A percentile compares a stretch with the other conserved stretches of the same genome.
Conservation (phyloP, 1,140 invertebrate genomes). For the Ceratina calcarata region DNA sequence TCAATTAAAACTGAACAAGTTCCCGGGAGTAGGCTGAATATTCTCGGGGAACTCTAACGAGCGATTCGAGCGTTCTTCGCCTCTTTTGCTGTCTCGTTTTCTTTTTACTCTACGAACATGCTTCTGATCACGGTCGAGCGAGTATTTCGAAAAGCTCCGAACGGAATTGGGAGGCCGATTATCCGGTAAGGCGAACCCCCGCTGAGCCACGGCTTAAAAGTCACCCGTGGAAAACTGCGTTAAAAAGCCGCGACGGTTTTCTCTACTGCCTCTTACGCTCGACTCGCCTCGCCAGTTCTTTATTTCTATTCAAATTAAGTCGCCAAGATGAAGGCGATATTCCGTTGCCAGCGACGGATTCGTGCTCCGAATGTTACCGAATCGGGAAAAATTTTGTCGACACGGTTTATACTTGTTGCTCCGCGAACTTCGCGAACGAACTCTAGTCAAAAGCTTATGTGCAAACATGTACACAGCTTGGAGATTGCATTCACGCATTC, state of each 20-base stretch:
- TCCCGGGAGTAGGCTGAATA: not conserved
- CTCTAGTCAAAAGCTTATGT: not conserved
- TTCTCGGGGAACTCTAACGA: not conserved
- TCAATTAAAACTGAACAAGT: constrained; percentile 8
- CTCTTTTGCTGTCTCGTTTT: not conserved
- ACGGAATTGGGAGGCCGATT: constrained; percentile 39
- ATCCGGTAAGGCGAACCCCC: constrained; percentile 51
- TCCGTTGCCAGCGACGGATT: constrained; percentile 10
- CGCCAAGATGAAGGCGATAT: constrained; percentile 23
- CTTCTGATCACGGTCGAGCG: constrained; percentile 31
- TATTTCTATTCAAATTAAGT: constrained; percentile 45
- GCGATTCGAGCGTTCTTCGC: not conserved
- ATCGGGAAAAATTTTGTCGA: not conserved
- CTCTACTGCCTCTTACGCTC: not conserved
- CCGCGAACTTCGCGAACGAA: too few species aligned
- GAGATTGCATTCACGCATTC: too few species aligned
- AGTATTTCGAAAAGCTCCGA: constrained; percentile 38
- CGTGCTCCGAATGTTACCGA: not conserved
- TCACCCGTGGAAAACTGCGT: constrained; percentile 30
- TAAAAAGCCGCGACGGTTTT: constrained; percentile 46
- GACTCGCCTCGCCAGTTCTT: constrained; percentile 23
- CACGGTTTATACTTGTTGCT: constrained; percentile 39
- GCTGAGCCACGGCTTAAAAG: constrained; percentile 32
- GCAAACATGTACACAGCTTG: too few species aligned
- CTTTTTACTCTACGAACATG: not conserved